Evolutionary conservation across 2,797 vertebrate genomes (phyloP), one percentile per base, ranked within the genome.

Genomic region (Falco cherrug): DNA sequence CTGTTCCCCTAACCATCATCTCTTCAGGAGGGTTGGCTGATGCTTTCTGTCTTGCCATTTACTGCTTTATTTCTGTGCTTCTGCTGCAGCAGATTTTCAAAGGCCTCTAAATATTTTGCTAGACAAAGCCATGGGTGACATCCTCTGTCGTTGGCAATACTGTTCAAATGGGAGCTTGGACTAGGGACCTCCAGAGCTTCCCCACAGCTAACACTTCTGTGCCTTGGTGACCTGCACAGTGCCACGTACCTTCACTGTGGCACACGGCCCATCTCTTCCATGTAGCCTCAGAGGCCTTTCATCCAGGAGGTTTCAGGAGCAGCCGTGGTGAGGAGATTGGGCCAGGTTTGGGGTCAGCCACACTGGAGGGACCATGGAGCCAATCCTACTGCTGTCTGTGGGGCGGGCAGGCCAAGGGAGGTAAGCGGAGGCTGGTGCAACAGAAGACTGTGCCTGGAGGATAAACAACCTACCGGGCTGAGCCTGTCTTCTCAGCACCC

Each of bases 341-440:
- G 22, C 41, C 79, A 69, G 25, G 45, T 45, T 57, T 64, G 88
- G 57, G n/a, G 50, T 63, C 56, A 57, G 31, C 14, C 35, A 41
- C 21, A 10, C 33, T 21, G 54, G 26, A 63, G 43, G 57, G 37
- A 29, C 31, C 1, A 0, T 1, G 3, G 64, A 37, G 26, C 48
- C 64, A 69, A 24, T 8, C 17, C 56, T 73, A 13, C 51, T 43
- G 31, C 51, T 43, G 11, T 35, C 67, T 64, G 50, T 35, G 37
- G 56, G 37, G 16, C 45, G 51, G 31, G 45, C 39, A 54, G 48
- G 57, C 39, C 21, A 63, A 63, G 48, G 43, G 28, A n/a, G 10
- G 7, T 26, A 21, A 50, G 35, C 41, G 51, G 37, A 73, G 45
- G 73, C 11, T 33, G 29, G 69, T 43, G 50, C 31, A 35, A 57